Conservation (phyloP, 2,888 invertebrate species). For the Himalopsyche tibetana region DNA sequence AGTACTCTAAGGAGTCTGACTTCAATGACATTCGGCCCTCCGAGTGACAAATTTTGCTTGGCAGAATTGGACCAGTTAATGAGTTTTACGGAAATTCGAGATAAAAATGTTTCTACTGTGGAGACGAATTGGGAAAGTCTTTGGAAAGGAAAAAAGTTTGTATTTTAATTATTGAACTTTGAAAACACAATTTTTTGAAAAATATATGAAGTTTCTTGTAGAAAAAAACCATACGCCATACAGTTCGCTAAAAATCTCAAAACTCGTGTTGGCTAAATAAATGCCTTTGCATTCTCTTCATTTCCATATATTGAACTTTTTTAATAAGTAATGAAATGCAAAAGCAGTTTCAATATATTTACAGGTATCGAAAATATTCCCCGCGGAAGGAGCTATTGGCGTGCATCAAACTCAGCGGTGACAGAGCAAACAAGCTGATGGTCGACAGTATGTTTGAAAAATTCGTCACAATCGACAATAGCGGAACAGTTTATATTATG, state of each 20-base stretch:
- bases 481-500: slow-evolving; percentile 79
- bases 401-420: slow-evolving; percentile 75
- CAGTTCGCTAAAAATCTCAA: no score
- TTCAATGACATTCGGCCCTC: background rate
- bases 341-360: slow-evolving; percentile 1
- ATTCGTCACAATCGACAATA: slow-evolving; percentile 79
- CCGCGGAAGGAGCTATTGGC: slow-evolving; percentile 73
- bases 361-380: slow-evolving; percentile 73
- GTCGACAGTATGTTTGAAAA: slow-evolving; percentile 76
- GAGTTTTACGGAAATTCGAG: background rate
- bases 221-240: no score
- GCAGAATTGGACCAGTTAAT: slow-evolving; percentile 13
- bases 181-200: no score
- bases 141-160: slow-evolving; percentile 75
- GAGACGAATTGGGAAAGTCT: slow-evolving; percentile 72
- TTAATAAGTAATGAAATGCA: slow-evolving; percentile 44
- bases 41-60: background rate
- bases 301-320: background rate
- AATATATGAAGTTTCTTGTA: no score
- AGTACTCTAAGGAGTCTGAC: background rate
- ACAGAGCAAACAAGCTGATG: slow-evolving; percentile 72
- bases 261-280: no score
- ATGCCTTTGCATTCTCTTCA: background rate
- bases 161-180: slow-evolving; percentile 50
- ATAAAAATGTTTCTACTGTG: background rate